These are phyloP conservation scores for Mobula hypostoma DNA, from an alignment of 2,113 vertebrate species.

Conservation along the genomic window DNA sequence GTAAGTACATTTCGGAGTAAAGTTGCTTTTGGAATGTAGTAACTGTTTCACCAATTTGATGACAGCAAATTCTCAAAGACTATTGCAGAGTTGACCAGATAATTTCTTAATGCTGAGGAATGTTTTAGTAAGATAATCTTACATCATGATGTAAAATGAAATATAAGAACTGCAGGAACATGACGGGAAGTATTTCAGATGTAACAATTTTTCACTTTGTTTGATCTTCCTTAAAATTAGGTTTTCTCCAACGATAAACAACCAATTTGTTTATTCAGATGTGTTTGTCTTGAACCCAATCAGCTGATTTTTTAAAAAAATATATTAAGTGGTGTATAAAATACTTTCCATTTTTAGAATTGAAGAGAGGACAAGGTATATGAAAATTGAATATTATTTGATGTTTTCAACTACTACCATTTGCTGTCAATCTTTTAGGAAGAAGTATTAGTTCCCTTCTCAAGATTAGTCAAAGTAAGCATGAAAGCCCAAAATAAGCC, in stretches of 20 bases:
- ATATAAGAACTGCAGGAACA: background rate
- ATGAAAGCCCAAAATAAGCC: background rate
- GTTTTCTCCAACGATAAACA: background rate
- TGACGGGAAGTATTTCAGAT: background rate
- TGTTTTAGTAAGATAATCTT: background rate
- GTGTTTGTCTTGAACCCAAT: background rate
- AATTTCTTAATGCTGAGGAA: background rate
- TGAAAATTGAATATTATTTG: background rate
- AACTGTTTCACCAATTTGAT: too few relatives aligned
- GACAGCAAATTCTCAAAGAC: too few relatives aligned
- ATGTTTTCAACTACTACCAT: background rate
- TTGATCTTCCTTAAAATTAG: background rate
- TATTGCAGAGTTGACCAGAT: too few relatives aligned
- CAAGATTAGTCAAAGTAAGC: background rate
- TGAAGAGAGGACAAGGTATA: background rate
- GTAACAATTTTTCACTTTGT: background rate
- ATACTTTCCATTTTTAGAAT: background rate
- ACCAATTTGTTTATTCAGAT: too few relatives aligned
- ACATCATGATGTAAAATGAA: background rate
- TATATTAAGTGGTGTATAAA: background rate
- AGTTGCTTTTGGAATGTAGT: too few relatives aligned
- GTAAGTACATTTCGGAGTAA: too few relatives aligned
- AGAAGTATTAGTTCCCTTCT: background rate
- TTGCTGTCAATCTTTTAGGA: constrained; percentile 9
- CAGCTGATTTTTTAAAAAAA: background rate